Conservation (phyloP, 2,113 vertebrate species). For the Eupsittula cactorum region DNA sequence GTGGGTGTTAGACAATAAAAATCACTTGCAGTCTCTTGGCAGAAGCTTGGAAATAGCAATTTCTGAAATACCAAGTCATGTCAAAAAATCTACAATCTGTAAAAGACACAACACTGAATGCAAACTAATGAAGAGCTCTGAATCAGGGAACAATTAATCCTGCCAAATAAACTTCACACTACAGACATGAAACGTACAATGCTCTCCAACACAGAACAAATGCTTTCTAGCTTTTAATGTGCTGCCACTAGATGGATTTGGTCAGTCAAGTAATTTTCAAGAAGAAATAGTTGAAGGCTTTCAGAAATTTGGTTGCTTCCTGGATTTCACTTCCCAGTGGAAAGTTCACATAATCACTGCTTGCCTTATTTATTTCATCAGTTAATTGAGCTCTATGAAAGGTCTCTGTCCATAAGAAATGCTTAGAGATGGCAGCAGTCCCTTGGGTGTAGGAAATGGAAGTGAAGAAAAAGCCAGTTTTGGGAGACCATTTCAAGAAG, state of each 20-base stretch:
- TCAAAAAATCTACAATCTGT: slow-evolving; percentile 51
- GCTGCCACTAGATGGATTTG: neutral
- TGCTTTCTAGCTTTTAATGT: neutral
- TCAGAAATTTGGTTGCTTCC: neutral
- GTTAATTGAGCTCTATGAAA: neutral
- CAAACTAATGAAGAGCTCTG: slow-evolving; percentile 40
- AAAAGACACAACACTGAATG: slow-evolving; percentile 10
- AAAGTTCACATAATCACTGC: neutral
- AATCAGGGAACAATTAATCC: slow-evolving; percentile 30
- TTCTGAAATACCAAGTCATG: slow-evolving; percentile 33
- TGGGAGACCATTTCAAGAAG: neutral
- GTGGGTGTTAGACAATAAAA: slow-evolving; percentile 35
- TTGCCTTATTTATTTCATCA: neutral
- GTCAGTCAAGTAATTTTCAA: neutral
- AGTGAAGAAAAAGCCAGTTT: neutral
- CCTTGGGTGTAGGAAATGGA: neutral
- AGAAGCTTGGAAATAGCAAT: slow-evolving; percentile 46
- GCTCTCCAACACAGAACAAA: neutral
- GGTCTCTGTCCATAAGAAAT: neutral
- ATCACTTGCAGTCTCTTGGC: slow-evolving; percentile 6
- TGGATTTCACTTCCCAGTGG: neutral
- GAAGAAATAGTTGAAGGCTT: slow-evolving; percentile 20
- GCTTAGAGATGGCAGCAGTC: neutral
- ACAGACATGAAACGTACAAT: slow-evolving; percentile 11
- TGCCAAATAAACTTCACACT: neutral